Evolutionary conservation across 2,797 vertebrate genomes (phyloP).

Genomic region (Champsocephalus esox): DNA sequence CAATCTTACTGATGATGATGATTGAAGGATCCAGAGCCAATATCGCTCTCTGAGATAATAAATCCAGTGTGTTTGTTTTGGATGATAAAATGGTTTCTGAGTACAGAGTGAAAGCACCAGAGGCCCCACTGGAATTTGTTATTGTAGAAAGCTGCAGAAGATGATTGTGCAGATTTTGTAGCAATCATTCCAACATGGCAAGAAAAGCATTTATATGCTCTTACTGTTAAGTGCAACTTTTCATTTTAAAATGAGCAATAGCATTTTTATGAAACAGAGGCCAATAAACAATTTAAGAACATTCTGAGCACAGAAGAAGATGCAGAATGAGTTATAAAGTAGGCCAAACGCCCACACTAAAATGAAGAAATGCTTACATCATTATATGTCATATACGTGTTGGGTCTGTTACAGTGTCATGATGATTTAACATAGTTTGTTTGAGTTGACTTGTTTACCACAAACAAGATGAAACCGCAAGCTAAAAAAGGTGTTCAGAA

Average conservation of each 20-base stretch:
- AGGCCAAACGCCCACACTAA: neutral
- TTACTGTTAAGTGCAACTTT: conserved; percentile 15
- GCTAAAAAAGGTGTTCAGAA: neutral
- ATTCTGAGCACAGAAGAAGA: neutral
- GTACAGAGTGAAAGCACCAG: neutral
- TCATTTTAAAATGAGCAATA: neutral
- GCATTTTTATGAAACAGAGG: neutral
- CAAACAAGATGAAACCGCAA: neutral
- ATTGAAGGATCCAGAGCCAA: conserved; percentile 34
- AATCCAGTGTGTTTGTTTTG: conserved; percentile 52
- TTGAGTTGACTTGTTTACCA: conserved; percentile 2
- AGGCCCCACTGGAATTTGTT: conserved; percentile 12
- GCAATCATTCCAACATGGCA: conserved; percentile 31
- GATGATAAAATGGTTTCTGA: conserved; percentile 26
- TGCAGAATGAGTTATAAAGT: neutral
- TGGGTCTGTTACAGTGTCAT: neutral
- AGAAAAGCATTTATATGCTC: conserved; percentile 8
- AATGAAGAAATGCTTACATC: neutral
- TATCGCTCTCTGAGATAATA: conserved; percentile 35
- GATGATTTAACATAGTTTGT: neutral
- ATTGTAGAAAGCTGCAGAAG: conserved; percentile 15
- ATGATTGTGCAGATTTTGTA: conserved; percentile 30
- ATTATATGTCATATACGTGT: neutral
- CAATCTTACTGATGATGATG: conserved; percentile 26
- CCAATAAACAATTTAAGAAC: neutral